Evolutionary conservation across 2,113 vertebrate species (phyloP).

Genomic region (Pomatostomus ruficeps): DNA sequence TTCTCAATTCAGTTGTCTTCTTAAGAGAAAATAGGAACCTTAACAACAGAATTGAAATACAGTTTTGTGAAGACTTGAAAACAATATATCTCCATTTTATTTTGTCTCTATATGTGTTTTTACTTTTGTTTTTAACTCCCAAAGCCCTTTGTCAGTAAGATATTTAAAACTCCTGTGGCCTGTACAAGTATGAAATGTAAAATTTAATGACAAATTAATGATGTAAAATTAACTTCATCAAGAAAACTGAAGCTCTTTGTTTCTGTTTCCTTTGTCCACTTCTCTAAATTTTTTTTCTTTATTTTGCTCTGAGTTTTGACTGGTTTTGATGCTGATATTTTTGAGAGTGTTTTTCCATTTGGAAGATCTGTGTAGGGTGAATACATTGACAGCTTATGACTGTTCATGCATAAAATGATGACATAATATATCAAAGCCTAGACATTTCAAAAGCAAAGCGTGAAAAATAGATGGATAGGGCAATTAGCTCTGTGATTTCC

Average conservation of each 20-base stretch:
- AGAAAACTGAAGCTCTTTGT: neutral
- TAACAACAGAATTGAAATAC: neutral
- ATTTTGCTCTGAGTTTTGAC: neutral
- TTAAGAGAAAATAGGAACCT: neutral
- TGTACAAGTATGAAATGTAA: neutral
- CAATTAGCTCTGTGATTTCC: neutral
- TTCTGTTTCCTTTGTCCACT: neutral
- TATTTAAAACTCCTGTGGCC: neutral
- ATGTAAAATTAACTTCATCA: neutral
- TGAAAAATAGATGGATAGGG: neutral
- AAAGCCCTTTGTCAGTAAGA: neutral
- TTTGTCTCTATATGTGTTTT: neutral
- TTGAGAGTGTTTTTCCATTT: neutral
- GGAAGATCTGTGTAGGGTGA: neutral
- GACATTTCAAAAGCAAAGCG: neutral
- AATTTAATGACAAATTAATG: neutral
- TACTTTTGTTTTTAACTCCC: neutral
- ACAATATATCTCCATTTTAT: neutral
- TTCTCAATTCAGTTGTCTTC: neutral
- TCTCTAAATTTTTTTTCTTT: neutral
- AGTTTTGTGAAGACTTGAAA: neutral
- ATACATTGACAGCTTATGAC: neutral
- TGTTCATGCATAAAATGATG: conserved; percentile 12
- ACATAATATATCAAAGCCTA: neutral
- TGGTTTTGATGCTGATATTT: neutral